Conservation (phyloP, 1,140 invertebrate genomes). For the Dolichoris vasculosae region DNA sequence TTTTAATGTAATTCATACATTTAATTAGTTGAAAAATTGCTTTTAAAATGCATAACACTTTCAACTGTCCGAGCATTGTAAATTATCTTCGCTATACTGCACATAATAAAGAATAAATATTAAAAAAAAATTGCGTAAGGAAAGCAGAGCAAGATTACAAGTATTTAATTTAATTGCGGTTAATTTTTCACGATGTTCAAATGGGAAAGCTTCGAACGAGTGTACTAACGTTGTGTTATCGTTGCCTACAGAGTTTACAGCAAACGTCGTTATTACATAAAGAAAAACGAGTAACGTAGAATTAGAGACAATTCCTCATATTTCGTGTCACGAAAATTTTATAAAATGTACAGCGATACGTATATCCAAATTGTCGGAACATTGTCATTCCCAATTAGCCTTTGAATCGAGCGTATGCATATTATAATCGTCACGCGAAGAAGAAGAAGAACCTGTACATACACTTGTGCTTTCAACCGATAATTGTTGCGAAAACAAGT, state of each 20-base stretch:
- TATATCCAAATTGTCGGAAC: background rate
- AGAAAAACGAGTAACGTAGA: too few species aligned
- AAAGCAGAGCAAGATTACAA: background rate
- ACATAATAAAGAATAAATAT: background rate
- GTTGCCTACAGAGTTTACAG: too few species aligned
- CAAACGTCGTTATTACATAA: too few species aligned
- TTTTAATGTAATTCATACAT: background rate
- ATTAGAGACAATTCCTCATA: too few species aligned
- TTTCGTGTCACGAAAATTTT: background rate
- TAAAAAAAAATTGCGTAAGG: background rate
- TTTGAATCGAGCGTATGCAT: background rate
- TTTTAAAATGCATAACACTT: background rate
- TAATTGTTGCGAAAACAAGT: slow-evolving; percentile 65
- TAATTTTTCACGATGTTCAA: background rate
- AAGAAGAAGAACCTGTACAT: slow-evolving; percentile 1
- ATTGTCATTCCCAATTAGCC: slow-evolving; percentile 48
- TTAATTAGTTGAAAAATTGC: background rate
- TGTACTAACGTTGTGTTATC: background rate
- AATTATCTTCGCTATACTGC: background rate
- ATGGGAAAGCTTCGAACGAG: background rate
- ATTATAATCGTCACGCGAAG: background rate
- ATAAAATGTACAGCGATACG: background rate
- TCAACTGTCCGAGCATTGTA: background rate
- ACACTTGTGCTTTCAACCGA: slow-evolving; percentile 52
- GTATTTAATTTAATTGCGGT: background rate